Percentiles rank a stretch among this genome's conserved stretches.
Conservation (phyloP, 2,797 vertebrate species). For the Dallia pectoralis region DNA sequence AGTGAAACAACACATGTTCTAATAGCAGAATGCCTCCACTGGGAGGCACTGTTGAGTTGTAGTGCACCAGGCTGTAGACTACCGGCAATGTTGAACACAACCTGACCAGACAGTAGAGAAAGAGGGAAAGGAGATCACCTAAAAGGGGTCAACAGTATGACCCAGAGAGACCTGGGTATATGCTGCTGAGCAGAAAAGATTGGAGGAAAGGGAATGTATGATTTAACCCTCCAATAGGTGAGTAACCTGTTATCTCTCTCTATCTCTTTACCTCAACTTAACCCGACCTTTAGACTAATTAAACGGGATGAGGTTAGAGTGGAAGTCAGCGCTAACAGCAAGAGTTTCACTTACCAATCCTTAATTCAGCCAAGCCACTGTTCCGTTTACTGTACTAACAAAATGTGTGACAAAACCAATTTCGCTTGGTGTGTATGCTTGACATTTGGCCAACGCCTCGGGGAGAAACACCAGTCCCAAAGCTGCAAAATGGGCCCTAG, state of each 20-base stretch:
- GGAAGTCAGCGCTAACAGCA: constrained; percentile 15
- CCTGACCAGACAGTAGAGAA: not conserved
- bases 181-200: not conserved
- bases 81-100: not conserved
- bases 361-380: too few relatives aligned
- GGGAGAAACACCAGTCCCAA: too few relatives aligned
- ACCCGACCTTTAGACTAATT: constrained; percentile 51
- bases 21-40: not conserved
- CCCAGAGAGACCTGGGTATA: not conserved
- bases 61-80: not conserved
- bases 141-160: not conserved
- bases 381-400: too few relatives aligned
- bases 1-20: not conserved
- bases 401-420: too few relatives aligned
- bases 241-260: not conserved
- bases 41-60: not conserved
- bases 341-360: not conserved
- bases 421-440: too few relatives aligned
- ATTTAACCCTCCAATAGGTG: constrained; percentile 34
- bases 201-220: constrained; percentile 11
- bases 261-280: not conserved
- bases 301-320: constrained; percentile 42
- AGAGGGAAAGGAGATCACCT: not conserved
- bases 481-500: too few relatives aligned
- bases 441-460: too few relatives aligned